Base-by-base conservation (phyloP, 2,113 vertebrate genomes). In the Bubo scandiacus region DNA sequence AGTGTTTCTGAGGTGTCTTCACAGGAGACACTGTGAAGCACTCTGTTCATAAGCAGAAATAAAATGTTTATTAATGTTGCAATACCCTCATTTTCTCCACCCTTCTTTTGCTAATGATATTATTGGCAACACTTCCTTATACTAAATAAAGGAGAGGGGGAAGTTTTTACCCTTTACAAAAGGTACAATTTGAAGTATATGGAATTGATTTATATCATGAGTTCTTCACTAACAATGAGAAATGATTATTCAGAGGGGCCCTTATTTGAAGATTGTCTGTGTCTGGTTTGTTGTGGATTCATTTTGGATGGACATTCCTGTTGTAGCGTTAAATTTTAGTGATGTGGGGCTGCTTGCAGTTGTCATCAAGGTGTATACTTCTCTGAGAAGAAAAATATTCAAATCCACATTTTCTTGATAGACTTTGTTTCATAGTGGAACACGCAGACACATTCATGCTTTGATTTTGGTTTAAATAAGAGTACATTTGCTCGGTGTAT, bases 61-160 rank as follows among this genome's bases (percentile, higher is more conserved):
- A 70, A 86, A 59, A 74, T 65, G 57, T 90, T 82, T 67, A 91
- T 95, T 91, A 92, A 84, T 96, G 94, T 95, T 95, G 96, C 96
- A 96, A 97, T 89, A 72, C 70, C 66, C 32, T 79, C 77, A 81
- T 94, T 75, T 84, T 91, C 95, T 95, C 97, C 97, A 92, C 96
- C 95, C 97, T 79, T 90, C 63, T 81, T 83, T 81, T 86, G 65
- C 49, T 84, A 91, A 94, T 94, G 88, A 61, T 81, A 52, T 1
- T 90, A 78, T 20, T 92, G 40, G 9, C 65, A 84, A 47, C 43
- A 43, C 34, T 30, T 61, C 7, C 11, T 42, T 29, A 13, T 3
- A 15, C 4, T 42, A 6, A 66, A 55, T 42, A 34, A 65, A 26
- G 22, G 18, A 32, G 43, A 70, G 32, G 12, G 59, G 54, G 40